Conservation (phyloP, 1,140 invertebrate species). For the Phocides pigmalion region DNA sequence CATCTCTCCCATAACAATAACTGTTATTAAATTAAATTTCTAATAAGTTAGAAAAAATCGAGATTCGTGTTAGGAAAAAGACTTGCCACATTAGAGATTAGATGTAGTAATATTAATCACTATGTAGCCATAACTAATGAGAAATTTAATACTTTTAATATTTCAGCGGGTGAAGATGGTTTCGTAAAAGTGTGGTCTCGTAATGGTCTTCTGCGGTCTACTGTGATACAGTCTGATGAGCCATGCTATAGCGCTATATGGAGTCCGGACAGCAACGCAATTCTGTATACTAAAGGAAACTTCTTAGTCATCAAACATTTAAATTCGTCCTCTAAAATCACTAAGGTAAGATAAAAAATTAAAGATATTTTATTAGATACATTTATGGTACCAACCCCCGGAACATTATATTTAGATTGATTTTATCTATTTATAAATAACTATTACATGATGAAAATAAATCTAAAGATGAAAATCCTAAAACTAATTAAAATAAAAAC, state of each 20-base stretch:
- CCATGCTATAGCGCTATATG: slow-evolving; percentile 93
- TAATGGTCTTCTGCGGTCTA: slow-evolving; percentile 96
- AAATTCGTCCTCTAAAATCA: slow-evolving; percentile 93
- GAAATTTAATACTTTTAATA: slow-evolving; percentile 15
- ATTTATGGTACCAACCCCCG: too few relatives aligned
- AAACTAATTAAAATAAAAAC: too few relatives aligned
- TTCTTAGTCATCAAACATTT: slow-evolving; percentile 95
- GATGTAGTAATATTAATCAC: too few relatives aligned
- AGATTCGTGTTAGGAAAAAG: too few relatives aligned
- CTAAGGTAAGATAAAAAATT: slow-evolving; percentile 85
- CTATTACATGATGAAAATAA: too few relatives aligned
- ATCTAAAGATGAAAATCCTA: too few relatives aligned
- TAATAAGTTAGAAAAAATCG: too few relatives aligned
- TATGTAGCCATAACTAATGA: background rate
- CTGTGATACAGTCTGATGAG: slow-evolving; percentile 91
- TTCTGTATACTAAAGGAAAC: slow-evolving; percentile 94
- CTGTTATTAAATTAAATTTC: too few relatives aligned
- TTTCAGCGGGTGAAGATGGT: slow-evolving; percentile 96
- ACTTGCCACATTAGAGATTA: too few relatives aligned
- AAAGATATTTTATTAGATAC: background rate
- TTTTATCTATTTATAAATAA: too few relatives aligned
- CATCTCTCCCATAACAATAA: too few relatives aligned
- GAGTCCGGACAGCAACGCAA: slow-evolving; percentile 93
- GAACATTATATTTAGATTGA: too few relatives aligned
- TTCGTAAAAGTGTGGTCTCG: slow-evolving; percentile 98